Evolutionary conservation across 2,888 invertebrate species (phyloP), one percentile per base, ranked within the genome.

Genomic region (Tiliacea citrago): DNA sequence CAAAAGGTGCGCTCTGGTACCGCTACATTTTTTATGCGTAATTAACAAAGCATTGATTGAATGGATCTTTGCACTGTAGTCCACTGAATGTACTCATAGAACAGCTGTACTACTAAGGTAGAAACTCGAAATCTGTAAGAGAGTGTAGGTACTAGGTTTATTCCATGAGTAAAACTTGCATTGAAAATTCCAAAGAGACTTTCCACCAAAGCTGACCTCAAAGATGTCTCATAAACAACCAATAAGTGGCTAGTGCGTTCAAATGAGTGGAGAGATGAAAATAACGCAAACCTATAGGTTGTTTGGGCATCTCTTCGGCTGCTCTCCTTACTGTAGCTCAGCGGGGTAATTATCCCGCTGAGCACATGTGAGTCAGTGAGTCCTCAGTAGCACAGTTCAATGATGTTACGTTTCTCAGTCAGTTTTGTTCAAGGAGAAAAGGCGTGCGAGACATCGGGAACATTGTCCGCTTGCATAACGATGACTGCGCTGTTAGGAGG

Each of bases 401-500:
- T 86, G 96, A 96, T 84, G 93, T 95, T 12, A 93, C 94, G 77
- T 94, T 96, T 76, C 85, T 96, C 51, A 93, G 93, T 81, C 94
- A 94, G 79, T 91, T 92, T 80, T 91, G 93, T 51, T 91, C 93
- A 2, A 89, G 92, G 3, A 91, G 90, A 73, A 93, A 91, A 81
- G 92, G 94, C 45, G 91, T 94, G n/a, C 92, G 93, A 81, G 94
- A 95, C 76, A 94, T 96, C 68, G 94, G 95, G 35, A 94, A 92
- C 21, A 90, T 96, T 79, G 86, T 96, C 55, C 95, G 95, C 29
- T 87, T 96, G 62, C 95, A 96, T 81, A 92, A 90, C 21, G 93
- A 94, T 75, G 92, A 93, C 82, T 68, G 84, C 90, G n/a, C 82
- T 90, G 8, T 86, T 90, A 55, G 88, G 83, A 73, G 88, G n/a